phyloP scores from a whole-genome alignment of 1,140 invertebrate genomes.

The Drosophila santomea region DNA sequence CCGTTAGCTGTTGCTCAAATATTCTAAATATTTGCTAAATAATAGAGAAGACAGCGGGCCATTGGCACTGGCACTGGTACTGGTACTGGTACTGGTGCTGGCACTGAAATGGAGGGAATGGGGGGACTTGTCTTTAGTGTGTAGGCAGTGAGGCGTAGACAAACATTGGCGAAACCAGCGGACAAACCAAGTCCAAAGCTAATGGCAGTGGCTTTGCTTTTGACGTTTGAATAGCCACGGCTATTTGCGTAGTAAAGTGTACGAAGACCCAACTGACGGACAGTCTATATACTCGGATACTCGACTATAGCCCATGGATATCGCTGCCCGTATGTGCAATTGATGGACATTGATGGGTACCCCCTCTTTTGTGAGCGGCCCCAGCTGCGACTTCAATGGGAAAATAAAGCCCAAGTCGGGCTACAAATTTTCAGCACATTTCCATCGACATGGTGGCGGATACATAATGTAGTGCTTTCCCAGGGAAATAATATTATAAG shows the following conservation, averaged over 20 bases:
- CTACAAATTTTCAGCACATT: constrained; percentile 5
- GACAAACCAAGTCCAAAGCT: constrained; percentile 48
- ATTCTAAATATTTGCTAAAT: constrained; percentile 84
- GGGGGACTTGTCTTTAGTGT: constrained; percentile 46
- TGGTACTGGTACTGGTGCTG: not conserved
- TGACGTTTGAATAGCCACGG: constrained; percentile 61
- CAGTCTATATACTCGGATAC: constrained; percentile 26
- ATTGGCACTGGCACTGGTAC: not conserved
- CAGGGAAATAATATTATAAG: too few species aligned
- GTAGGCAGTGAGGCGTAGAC: constrained; percentile 63
- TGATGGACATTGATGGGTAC: constrained; percentile 43
- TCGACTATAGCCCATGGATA: constrained; percentile 1
- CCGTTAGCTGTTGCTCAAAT: constrained; percentile 71
- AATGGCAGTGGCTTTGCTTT: constrained; percentile 75
- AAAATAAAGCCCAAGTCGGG: constrained; percentile 12
- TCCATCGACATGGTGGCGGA: not conserved
- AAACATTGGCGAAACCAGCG: constrained; percentile 62
- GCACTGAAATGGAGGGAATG: not conserved
- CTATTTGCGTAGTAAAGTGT: constrained; percentile 80
- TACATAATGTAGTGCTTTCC: not conserved
- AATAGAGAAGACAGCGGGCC: constrained; percentile 61
- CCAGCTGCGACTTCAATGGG: constrained; percentile 31
- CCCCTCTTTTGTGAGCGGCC: constrained; percentile 24
- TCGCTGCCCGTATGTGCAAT: constrained; percentile 22
- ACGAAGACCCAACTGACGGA: constrained; percentile 50